These are phyloP conservation scores for Heliangelus exortis DNA, from an alignment of 2,797 vertebrate genomes.

Conservation along the genomic window DNA sequence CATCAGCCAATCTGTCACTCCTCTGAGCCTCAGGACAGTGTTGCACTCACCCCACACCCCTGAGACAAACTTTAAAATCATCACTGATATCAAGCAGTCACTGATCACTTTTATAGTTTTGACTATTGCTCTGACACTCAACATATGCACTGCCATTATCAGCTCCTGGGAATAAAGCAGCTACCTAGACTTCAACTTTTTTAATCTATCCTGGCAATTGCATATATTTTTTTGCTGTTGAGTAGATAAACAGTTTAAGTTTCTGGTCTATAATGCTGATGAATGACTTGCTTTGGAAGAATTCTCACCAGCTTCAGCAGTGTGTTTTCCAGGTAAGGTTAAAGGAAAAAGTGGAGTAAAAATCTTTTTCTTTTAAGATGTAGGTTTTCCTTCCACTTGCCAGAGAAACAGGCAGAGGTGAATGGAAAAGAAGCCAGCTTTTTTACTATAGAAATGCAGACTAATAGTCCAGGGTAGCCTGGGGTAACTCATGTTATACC, in stretches of 20 bases:
- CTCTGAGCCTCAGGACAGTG: rapidly evolving
- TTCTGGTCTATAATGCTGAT: not conserved
- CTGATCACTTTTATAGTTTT: not conserved
- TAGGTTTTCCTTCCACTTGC: not conserved
- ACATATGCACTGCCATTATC: not conserved
- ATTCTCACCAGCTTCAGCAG: not conserved
- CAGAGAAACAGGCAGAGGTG: not conserved
- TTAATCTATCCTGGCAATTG: not conserved
- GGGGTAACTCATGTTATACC: not conserved
- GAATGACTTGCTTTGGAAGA: not conserved
- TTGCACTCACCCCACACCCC: not conserved
- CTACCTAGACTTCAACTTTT: not conserved
- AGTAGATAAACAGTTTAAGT: not conserved
- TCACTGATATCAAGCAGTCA: not conserved
- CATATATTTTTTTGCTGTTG: not conserved
- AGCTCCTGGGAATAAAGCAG: conserved; percentile 25
- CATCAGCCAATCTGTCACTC: rapidly evolving
- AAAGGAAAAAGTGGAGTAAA: not conserved
- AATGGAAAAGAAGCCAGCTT: not conserved
- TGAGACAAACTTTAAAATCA: not conserved
- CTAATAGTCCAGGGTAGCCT: not conserved
- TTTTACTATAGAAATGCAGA: not conserved
- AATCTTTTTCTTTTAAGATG: not conserved
- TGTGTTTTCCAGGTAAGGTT: not conserved
- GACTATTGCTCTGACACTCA: conserved; percentile 6